A percentile compares a stretch with the other conserved stretches of the same genome.
phyloP scores from a whole-genome alignment of 2,797 vertebrate genomes.

The Potorous gilbertii region DNA sequence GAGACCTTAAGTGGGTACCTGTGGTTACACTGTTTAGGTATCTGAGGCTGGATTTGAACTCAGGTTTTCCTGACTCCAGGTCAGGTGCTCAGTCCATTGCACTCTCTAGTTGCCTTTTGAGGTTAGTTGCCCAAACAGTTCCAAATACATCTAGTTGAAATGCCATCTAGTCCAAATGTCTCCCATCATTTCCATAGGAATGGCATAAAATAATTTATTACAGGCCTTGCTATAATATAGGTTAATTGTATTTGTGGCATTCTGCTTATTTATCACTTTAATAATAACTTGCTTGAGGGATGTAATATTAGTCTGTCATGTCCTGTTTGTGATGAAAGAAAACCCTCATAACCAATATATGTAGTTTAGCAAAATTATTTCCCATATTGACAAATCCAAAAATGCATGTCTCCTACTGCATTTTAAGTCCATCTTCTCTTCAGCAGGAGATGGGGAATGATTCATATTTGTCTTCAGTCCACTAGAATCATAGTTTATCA shows the following conservation, averaged over 20 bases:
- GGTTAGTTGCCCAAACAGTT: neutral
- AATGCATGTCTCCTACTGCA: neutral
- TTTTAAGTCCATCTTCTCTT: neutral
- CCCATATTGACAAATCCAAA: neutral
- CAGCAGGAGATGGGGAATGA: neutral
- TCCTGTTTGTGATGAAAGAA: neutral
- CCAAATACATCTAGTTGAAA: neutral
- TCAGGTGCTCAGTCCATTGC: neutral
- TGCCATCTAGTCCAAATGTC: neutral
- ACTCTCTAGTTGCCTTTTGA: neutral
- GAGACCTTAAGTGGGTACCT: too few species aligned
- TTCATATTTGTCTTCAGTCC: neutral
- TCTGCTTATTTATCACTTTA: neutral
- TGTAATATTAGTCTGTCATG: neutral
- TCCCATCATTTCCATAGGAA: neutral
- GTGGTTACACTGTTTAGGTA: too few species aligned
- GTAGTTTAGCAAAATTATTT: neutral
- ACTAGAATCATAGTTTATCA: neutral
- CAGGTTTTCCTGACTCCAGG: neutral
- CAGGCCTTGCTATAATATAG: neutral
- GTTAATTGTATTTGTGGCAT: neutral
- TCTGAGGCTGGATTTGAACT: too few species aligned
- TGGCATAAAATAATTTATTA: neutral
- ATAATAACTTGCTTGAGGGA: neutral
- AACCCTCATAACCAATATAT: neutral